Base-by-base conservation (phyloP, 1,140 invertebrate species). In the Pemphigus obesinymphae region DNA sequence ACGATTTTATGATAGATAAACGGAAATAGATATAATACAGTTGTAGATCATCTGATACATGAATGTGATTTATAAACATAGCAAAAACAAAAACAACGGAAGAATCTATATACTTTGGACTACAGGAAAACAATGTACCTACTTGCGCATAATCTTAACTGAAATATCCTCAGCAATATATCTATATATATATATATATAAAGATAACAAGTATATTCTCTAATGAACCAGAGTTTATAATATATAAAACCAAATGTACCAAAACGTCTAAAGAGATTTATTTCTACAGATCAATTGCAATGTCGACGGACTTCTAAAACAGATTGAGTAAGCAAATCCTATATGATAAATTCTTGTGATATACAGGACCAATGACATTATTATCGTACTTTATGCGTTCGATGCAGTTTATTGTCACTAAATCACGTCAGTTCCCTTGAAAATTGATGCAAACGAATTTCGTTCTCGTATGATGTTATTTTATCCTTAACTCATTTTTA, bases 251-350 rank as follows among this genome's bases (percentile, higher is more conserved):
- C 5, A 23, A 45, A 70, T 45, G 1, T 23, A 8, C 43, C 40
- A 43, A 26, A 68, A 43, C 1, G 4, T 40, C 34, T 23, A 4
- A 26, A 43, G 11, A 40, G n/a, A 43, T 43, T 70, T 43, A 26
- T 26, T 45, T 11, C 10, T 45, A 26, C 23, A 45, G 13, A 45
- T 34, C 40, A 45, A 70, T 70, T 70, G 26, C 23, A 70, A 7
- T 29, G 4, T 45, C 5, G 7, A 17, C 23, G 20, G 26, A 20
- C 50, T 73, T 31, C 50, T 50, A 48, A 50, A 50, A 34, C n/a
- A 50, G 11, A 73, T 73, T 10, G 43, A 31, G 45, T 73, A 73
- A 50, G 70, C 70, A 50, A 50, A 73, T 73, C 29, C n/a, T n/a
- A 23, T 50, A 31, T 73, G 17, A 73, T 73, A 48, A 48, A 50